A percentile compares a stretch with the other conserved stretches of the same genome.
These are phyloP conservation scores for Pammene aurita DNA, from an alignment of 2,888 invertebrate genomes.

Conservation along the genomic window DNA sequence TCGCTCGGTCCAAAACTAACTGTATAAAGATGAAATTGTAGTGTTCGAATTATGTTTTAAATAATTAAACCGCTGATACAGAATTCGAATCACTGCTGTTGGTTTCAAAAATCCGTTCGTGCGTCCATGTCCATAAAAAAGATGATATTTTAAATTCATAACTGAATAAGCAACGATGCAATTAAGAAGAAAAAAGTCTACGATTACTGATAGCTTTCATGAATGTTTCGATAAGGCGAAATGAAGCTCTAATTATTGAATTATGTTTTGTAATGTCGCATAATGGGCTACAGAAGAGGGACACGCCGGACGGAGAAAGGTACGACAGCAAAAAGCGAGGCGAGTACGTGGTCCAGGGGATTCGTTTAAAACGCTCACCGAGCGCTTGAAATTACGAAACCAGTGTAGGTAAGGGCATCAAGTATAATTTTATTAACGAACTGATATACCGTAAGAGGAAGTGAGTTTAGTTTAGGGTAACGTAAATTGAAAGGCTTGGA, in stretches of 20 bases:
- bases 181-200: constrained; percentile 24
- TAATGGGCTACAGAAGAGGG: constrained; percentile 53
- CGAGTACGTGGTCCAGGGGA: constrained; percentile 19
- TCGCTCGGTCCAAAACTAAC: background rate
- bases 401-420: too few species aligned
- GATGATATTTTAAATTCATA: background rate
- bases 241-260: constrained; percentile 59
- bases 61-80: too few species aligned
- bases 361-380: background rate
- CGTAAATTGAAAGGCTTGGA: too few species aligned
- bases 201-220: constrained; percentile 37
- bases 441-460: too few species aligned
- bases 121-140: too few species aligned
- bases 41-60: background rate
- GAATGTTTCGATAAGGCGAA: constrained; percentile 47
- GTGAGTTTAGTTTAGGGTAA: too few species aligned
- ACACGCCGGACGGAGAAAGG: constrained; percentile 51
- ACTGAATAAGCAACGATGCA: background rate
- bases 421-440: too few species aligned
- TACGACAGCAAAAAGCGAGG: constrained; percentile 39
- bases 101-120: too few species aligned
- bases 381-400: too few species aligned
- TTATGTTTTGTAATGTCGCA: constrained; percentile 47
- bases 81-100: too few species aligned
- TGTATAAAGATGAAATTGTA: background rate